Base-by-base conservation (phyloP, 2,888 invertebrate species). In the Disparrhopalites patrizii region DNA sequence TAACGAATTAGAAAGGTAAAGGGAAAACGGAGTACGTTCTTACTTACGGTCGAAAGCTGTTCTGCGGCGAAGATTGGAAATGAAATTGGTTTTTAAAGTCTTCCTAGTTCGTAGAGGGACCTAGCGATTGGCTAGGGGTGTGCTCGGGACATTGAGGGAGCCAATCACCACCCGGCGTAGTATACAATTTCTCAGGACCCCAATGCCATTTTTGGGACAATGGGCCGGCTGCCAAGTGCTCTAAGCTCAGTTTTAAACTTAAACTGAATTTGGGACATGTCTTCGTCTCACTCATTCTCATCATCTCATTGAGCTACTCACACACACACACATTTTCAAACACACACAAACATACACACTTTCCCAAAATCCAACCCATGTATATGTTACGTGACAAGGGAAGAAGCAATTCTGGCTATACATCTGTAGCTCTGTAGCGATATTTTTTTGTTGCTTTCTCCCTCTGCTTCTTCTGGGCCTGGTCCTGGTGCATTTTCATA, bases 21-120 rank as follows among this genome's bases (percentile, higher is more conserved):
- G 52, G n/a, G 25, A 28, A 20, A 58, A 50, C n/a, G 51, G 33
- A 33, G 47, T 20, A 51, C 25, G 66, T 61, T 64, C 55, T 62
- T 77, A 92, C 92, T 92, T 91, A 92, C 92, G 91, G 90, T 91
- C 88, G 87, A 90, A 90, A 91, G 92, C 91, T 91, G 91, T 91
- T 92, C 92, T 93, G 92, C 68, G 67, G 69, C 65, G 69, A 68
- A 65, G 66, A 68, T 68, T 56, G 67, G 71, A 71, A 68, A 66
- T 68, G 74, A 70, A 69, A 69, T 63, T 65, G 67, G 68, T 67
- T 72, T 74, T 74, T 74, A 74, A 74, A 73, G 69, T 68, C 63
- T 70, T 68, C 65, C 67, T 52, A 33, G 30, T 50, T n/a, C 30
- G 31, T 57, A 51, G 23, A 54, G 61, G 47, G 31, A 28, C 30